Percentiles rank a stretch among this genome's conserved stretches.
Conservation (phyloP, 2,888 invertebrate species). For the Ophion slaviceki region DNA sequence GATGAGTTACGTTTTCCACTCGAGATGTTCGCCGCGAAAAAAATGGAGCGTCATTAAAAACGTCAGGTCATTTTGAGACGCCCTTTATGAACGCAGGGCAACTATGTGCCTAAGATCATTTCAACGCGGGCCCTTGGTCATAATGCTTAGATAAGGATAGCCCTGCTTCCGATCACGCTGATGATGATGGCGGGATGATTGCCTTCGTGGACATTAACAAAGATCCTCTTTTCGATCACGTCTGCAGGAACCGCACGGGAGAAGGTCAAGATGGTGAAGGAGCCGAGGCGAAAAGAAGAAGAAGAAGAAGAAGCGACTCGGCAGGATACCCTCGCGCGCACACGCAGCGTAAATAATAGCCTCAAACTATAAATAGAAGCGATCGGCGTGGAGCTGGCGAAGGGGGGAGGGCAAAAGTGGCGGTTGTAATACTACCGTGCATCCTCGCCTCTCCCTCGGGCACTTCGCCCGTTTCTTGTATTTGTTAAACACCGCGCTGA, state of each 20-base stretch:
- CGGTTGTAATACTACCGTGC: conserved; percentile 62
- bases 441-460: conserved; percentile 60
- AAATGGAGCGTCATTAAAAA: too few relatives aligned
- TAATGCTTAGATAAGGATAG: conserved; percentile 38
- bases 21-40: too few relatives aligned
- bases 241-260: conserved; percentile 5
- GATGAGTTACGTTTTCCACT: too few relatives aligned
- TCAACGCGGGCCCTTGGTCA: conserved; percentile 11
- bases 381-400: conserved; percentile 62
- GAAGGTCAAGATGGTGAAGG: conserved; percentile 36
- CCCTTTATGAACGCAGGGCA: background rate
- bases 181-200: conserved; percentile 41
- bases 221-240: conserved; percentile 25
- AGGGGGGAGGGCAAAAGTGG: conserved; percentile 66
- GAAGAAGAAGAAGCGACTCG: conserved; percentile 50
- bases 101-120: background rate
- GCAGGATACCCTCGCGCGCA: conserved; percentile 67
- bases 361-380: conserved; percentile 71
- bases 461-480: conserved; percentile 36
- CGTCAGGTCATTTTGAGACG: too few relatives aligned
- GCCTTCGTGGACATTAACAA: conserved; percentile 35
- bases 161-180: conserved; percentile 15
- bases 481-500: conserved; percentile 51
- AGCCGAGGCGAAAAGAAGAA: conserved; percentile 65
- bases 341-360: conserved; percentile 71